Base-by-base conservation (phyloP, 2,888 invertebrate genomes). In the Heliconius charithonia region DNA sequence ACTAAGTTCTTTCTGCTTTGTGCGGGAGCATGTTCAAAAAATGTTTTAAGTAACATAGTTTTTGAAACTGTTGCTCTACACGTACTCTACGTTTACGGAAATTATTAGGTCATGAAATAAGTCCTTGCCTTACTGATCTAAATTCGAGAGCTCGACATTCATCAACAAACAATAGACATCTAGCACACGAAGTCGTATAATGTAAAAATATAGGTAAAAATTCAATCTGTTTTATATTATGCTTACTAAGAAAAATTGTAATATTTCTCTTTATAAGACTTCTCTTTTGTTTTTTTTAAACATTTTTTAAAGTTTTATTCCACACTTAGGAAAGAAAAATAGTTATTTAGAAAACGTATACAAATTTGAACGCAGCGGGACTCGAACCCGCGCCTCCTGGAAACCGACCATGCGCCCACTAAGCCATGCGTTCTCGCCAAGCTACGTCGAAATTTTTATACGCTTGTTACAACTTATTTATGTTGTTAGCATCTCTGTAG, bases 141-240 rank as follows among this genome's bases (percentile, higher is more conserved):
- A 51, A 75, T 79, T 70, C 41, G 27, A 45, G 75, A 70, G 67
- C 76, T 51, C 56, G 45, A 76, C 76, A 76, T 78, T 65, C 32
- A 56, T 66, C 25, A 75, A 79, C 62, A 77, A 81, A 81, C 76
- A 79, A 75, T 37, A 51, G 51, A 76, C 37, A 78, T 79, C 70
- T 74, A 78, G 78, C 72, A 70, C 65, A 73, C 41, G 16, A 41
- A 69, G 41, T 69, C 69, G 25, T 69, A 45, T 25, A 56, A 70
- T 13, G 25, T 74, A n/a, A n/a, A n/a, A n/a, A n/a, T 27, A 62
- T 63, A 65, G 29, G 37, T 45, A 41, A 45, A 32, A 74, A 25
- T 72, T 12, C 41, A 63, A 41, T 74, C 45, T 74, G 19, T 2
- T 29, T 27, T 63, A 41, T 70, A 29, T 70, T 41, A 1, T 70